Conservation (phyloP, 2,888 invertebrate genomes). For the Smittia sp. region DNA sequence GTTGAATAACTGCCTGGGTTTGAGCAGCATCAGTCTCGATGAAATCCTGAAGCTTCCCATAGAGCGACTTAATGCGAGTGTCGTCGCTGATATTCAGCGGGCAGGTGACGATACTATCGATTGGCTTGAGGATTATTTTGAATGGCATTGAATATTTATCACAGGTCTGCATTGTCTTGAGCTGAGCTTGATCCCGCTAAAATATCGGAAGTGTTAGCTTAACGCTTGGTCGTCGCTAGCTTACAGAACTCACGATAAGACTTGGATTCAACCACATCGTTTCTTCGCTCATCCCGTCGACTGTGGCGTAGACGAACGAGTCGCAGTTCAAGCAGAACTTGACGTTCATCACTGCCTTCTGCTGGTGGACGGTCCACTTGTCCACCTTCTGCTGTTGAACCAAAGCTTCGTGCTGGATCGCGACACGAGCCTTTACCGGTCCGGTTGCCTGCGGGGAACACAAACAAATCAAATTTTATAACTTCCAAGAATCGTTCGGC, state of each 20-base stretch:
- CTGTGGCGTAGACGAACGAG: slow-evolving; percentile 15
- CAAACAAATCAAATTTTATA: neutral
- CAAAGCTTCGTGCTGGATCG: slow-evolving; percentile 20
- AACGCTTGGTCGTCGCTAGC: no score
- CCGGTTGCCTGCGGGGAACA: slow-evolving; percentile 1
- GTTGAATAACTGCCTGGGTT: slow-evolving; percentile 18
- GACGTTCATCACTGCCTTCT: no score
- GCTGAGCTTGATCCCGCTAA: neutral
- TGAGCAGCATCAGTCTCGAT: neutral
- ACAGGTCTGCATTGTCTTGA: slow-evolving; percentile 13
- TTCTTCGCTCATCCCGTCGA: neutral
- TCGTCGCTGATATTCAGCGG: slow-evolving; percentile 26
- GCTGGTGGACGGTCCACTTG: slow-evolving; percentile 28
- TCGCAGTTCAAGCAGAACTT: slow-evolving; percentile 34
- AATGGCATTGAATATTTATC: slow-evolving; percentile 33
- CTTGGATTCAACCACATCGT: slow-evolving; percentile 19
- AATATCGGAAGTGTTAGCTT: neutral
- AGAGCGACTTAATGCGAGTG: slow-evolving; percentile 12
- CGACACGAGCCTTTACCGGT: slow-evolving; percentile 7
- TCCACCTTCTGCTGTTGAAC: neutral
- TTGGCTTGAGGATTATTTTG: slow-evolving; percentile 35
- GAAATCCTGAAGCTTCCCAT: slow-evolving; percentile 11
- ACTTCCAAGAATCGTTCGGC: neutral
- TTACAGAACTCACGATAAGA: neutral
- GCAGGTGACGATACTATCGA: neutral